phyloP scores from a whole-genome alignment of 2,113 vertebrate genomes.

The Bufo gargarizans region DNA sequence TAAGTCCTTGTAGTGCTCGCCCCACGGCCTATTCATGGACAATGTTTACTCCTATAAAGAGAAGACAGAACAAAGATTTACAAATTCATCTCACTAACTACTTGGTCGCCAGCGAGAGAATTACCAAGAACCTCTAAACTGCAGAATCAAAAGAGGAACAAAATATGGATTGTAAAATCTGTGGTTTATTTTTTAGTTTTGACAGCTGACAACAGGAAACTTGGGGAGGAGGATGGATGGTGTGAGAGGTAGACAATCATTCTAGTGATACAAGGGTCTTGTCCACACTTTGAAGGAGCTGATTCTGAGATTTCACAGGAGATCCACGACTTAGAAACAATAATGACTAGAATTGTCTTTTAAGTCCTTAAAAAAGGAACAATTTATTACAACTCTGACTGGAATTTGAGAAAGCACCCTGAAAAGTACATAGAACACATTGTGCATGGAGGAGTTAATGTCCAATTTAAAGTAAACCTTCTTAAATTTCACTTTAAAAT shows the following conservation, averaged over 20 bases:
- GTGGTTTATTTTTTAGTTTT: not conserved
- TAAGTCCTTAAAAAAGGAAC: too few species aligned
- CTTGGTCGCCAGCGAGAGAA: not conserved
- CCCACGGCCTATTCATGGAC: not conserved
- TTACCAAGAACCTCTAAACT: not conserved
- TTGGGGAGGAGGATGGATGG: not conserved
- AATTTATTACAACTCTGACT: too few species aligned
- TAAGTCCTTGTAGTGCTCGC: not conserved
- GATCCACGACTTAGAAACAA: not conserved
- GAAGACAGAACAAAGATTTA: not conserved
- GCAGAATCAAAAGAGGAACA: not conserved
- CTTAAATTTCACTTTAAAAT: too few species aligned
- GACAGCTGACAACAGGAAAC: not conserved
- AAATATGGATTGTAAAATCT: not conserved
- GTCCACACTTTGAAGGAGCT: not conserved
- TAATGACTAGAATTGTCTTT: too few species aligned
- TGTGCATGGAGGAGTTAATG: too few species aligned
- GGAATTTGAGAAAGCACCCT: too few species aligned
- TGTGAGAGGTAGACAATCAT: not conserved
- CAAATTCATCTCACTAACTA: not conserved
- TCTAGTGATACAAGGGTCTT: not conserved
- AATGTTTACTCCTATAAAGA: not conserved
- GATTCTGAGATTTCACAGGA: not conserved
- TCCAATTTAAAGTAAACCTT: too few species aligned
- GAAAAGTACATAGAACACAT: too few species aligned